A percentile compares a stretch with the other conserved stretches of the same genome.
These are phyloP conservation scores for Tetragnatha versicolor DNA, from an alignment of 1,140 invertebrate species.

Conservation along the genomic window DNA sequence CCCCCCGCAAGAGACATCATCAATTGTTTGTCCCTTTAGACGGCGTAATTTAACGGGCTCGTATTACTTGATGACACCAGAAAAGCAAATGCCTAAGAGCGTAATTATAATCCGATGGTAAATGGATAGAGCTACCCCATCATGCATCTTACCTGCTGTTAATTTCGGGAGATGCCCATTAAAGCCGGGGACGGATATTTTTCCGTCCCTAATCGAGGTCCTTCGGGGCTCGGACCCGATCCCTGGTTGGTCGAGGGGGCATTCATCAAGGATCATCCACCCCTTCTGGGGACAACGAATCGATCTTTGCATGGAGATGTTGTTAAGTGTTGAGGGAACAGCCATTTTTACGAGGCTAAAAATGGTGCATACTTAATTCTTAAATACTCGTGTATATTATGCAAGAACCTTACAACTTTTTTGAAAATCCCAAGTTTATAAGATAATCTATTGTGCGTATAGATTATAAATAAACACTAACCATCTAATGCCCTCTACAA, in stretches of 20 bases:
- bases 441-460: too few relatives aligned
- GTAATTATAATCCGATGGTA: conserved; percentile 53
- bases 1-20: conserved; percentile 42
- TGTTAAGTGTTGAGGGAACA: too few relatives aligned
- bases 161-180: conserved; percentile 52
- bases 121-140: conserved; percentile 31
- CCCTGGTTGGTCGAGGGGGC: too few relatives aligned
- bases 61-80: conserved; percentile 51
- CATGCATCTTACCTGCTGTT: conserved; percentile 1
- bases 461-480: too few relatives aligned
- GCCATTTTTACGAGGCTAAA: too few relatives aligned
- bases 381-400: too few relatives aligned
- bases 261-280: conserved; percentile 1
- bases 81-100: conserved; percentile 51
- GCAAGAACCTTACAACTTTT: too few relatives aligned
- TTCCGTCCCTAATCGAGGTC: conserved; percentile 36
- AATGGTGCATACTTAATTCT: too few relatives aligned
- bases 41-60: conserved; percentile 47
- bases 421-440: too few relatives aligned
- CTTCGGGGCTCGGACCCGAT: conserved; percentile 5
- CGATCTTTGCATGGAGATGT: too few relatives aligned
- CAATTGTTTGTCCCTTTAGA: conserved; percentile 54
- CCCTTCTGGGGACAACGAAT: too few relatives aligned
- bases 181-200: conserved; percentile 33
- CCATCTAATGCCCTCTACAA: too few relatives aligned